Conservation (phyloP, 2,797 vertebrate species). For the Alfaro cultratus region DNA sequence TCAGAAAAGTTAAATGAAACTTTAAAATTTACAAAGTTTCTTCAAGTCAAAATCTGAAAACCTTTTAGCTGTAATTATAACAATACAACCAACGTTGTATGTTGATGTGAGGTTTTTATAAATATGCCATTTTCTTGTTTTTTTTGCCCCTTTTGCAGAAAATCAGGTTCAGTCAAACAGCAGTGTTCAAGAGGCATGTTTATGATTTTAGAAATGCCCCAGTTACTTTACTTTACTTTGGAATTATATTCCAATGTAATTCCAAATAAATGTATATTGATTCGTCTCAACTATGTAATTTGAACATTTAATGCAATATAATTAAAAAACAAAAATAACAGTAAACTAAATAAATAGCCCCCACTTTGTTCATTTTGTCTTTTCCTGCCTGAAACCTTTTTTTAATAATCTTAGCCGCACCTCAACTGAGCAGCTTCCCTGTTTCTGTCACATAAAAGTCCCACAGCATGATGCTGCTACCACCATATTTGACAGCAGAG, state of each 20-base stretch:
- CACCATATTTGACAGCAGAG: not conserved
- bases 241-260: not conserved
- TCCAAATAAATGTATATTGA: not conserved
- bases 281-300: not conserved
- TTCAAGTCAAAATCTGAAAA: not conserved
- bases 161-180: not conserved
- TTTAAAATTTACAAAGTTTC: not conserved
- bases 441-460: not conserved
- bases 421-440: not conserved
- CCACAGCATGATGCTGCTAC: not conserved
- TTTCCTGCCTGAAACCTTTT: not conserved
- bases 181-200: not conserved
- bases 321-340: not conserved
- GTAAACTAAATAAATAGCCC: not conserved
- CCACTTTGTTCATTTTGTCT: not conserved
- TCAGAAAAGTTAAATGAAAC: not conserved
- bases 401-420: not conserved
- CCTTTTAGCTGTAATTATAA: too few relatives aligned
- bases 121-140: too few relatives aligned
- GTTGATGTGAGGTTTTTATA: not conserved
- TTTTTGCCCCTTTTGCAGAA: not conserved
- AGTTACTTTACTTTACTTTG: too few relatives aligned
- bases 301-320: not conserved
- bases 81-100: not conserved
- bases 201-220: too few relatives aligned